phyloP scores from a whole-genome alignment of 2,888 invertebrate genomes.

The Drosophila melanosoma region DNA sequence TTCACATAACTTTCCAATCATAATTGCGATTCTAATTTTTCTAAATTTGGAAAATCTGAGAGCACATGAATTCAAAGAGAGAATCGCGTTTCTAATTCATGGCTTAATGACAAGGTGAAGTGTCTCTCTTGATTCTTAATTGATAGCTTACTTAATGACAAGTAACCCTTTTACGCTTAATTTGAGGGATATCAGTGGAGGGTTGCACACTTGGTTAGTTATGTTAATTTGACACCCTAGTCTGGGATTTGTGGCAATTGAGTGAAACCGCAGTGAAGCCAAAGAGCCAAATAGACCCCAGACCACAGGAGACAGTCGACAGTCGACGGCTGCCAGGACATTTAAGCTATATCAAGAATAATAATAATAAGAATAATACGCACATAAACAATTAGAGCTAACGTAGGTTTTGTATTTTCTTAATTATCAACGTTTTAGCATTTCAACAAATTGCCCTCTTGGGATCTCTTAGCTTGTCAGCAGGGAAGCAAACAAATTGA shows the following conservation, averaged over 20 bases:
- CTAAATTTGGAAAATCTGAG: neutral
- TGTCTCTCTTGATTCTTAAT: slow-evolving; percentile 2
- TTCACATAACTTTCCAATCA: too few species aligned
- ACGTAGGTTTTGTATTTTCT: slow-evolving; percentile 54
- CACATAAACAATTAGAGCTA: slow-evolving; percentile 36
- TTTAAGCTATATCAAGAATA: slow-evolving; percentile 46
- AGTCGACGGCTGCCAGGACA: slow-evolving; percentile 24
- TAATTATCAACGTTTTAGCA: slow-evolving; percentile 61
- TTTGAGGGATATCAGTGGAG: neutral
- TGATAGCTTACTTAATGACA: neutral
- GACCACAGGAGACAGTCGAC: slow-evolving; percentile 16
- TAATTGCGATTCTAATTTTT: neutral
- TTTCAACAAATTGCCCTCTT: slow-evolving; percentile 41
- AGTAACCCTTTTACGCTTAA: slow-evolving; percentile 6
- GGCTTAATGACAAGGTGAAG: neutral
- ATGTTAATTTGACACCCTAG: slow-evolving; percentile 38
- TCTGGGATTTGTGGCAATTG: slow-evolving; percentile 43
- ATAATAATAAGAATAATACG: slow-evolving; percentile 19
- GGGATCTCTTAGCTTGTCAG: slow-evolving; percentile 10
- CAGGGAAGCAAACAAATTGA: slow-evolving; percentile 10
- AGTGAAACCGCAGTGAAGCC: slow-evolving; percentile 22
- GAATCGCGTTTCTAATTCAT: neutral
- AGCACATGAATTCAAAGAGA: neutral
- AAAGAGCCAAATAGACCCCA: slow-evolving; percentile 3
- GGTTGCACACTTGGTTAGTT: slow-evolving; percentile 3